Percentiles rank a stretch among this genome's conserved stretches.
phyloP scores from a whole-genome alignment of 1,140 invertebrate genomes.

The Yoshiicerus persimilis region DNA sequence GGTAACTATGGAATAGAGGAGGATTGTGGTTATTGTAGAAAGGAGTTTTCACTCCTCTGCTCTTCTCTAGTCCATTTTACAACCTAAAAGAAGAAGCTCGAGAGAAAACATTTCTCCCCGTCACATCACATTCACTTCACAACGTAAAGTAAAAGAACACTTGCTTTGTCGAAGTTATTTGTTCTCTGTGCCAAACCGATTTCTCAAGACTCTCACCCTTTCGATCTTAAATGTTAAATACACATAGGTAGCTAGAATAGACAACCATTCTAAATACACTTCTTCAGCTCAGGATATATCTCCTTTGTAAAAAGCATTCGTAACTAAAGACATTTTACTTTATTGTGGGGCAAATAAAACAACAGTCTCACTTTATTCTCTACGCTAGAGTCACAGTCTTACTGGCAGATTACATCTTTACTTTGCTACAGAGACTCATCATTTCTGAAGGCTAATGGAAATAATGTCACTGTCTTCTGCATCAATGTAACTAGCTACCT shows the following conservation, averaged over 20 bases:
- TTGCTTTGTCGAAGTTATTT: neutral
- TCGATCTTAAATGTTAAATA: neutral
- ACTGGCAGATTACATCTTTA: conserved; percentile 17
- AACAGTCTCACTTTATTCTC: neutral
- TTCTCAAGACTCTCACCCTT: neutral
- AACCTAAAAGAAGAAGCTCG: neutral
- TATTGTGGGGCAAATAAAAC: neutral
- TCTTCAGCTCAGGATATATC: too few relatives aligned
- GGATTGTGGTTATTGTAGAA: conserved; percentile 5
- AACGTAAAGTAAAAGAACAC: neutral
- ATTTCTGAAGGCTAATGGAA: neutral
- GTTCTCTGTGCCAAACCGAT: neutral
- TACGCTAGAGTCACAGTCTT: neutral
- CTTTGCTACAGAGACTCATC: neutral
- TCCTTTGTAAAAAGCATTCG: too few relatives aligned
- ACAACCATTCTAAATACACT: neutral
- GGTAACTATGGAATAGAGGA: neutral
- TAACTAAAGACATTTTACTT: neutral
- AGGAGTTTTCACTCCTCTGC: neutral
- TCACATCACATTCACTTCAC: neutral
- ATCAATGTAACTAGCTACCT: neutral
- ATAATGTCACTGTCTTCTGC: neutral
- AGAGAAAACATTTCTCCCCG: neutral
- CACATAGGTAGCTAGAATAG: neutral
- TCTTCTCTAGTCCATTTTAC: neutral